Evolutionary conservation across 2,113 vertebrate species (phyloP).

Genomic region (Chauna torquata): DNA sequence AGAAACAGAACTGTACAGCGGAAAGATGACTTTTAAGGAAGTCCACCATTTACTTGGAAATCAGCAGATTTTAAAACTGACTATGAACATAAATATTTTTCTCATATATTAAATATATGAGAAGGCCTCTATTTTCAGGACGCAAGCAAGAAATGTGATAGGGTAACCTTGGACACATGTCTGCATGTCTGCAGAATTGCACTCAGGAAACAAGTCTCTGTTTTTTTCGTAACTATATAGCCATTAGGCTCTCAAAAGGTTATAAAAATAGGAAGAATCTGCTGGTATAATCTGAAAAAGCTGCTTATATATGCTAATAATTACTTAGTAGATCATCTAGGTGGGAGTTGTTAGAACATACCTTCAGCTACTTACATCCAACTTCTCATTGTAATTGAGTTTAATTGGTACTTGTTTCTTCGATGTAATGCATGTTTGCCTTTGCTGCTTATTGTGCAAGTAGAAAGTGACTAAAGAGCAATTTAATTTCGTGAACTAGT

Average conservation of each 20-base stretch:
- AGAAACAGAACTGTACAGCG: not conserved
- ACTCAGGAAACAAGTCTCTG: not conserved
- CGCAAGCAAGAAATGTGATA: not conserved
- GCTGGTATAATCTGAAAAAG: not conserved
- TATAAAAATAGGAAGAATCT: not conserved
- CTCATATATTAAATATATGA: not conserved
- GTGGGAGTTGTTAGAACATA: not conserved
- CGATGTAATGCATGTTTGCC: not conserved
- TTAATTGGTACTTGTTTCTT: slow-evolving; percentile 25
- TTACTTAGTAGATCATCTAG: not conserved
- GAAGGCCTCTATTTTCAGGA: not conserved
- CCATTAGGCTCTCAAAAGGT: not conserved
- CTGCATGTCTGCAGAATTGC: not conserved
- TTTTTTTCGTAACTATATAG: not conserved
- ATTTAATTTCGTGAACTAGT: not conserved
- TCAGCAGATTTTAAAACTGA: not conserved
- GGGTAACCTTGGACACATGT: not conserved
- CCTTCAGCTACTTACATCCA: not conserved
- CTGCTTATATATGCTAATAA: not conserved
- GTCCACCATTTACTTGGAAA: not conserved
- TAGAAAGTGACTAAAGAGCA: not conserved
- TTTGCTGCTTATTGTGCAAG: slow-evolving; percentile 24
- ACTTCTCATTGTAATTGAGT: not conserved
- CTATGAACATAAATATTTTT: not conserved
- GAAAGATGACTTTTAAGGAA: not conserved